These are phyloP conservation scores for Rhynchopsitta pachyrhyncha DNA, from an alignment of 2,113 vertebrate species.

Conservation along the genomic window DNA sequence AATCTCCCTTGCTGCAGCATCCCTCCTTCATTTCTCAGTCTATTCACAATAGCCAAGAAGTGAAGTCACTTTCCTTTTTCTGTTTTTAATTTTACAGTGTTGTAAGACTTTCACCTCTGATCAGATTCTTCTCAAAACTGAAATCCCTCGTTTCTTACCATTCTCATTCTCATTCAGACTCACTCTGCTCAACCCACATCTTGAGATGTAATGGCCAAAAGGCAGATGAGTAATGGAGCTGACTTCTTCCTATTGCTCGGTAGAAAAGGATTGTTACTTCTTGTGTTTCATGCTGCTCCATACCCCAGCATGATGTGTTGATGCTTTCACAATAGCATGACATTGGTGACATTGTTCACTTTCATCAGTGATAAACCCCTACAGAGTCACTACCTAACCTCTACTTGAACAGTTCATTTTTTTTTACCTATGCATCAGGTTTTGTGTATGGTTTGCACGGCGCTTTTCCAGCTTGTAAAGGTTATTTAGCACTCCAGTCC, in stretches of 20 bases:
- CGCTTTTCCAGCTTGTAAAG: neutral
- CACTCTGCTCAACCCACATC: neutral
- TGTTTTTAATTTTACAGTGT: neutral
- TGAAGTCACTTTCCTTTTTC: neutral
- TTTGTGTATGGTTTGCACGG: neutral
- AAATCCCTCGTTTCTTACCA: neutral
- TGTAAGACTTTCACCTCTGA: neutral
- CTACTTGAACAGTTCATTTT: neutral
- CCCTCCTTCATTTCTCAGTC: neutral
- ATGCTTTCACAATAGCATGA: neutral
- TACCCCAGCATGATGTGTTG: neutral
- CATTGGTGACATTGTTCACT: neutral
- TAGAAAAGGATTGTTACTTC: neutral
- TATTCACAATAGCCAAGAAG: neutral
- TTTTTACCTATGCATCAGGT: neutral
- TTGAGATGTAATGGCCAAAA: neutral
- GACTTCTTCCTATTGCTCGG: neutral
- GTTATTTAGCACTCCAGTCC: neutral
- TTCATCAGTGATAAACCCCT: neutral
- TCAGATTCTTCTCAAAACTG: neutral
- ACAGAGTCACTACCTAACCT: neutral
- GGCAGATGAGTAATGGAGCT: neutral
- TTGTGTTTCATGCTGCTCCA: neutral
- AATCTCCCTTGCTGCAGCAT: neutral
- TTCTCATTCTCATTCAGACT: neutral